Evolutionary conservation across 1,140 invertebrate species (phyloP).

Genomic region (Centruroides sculpturatus): DNA sequence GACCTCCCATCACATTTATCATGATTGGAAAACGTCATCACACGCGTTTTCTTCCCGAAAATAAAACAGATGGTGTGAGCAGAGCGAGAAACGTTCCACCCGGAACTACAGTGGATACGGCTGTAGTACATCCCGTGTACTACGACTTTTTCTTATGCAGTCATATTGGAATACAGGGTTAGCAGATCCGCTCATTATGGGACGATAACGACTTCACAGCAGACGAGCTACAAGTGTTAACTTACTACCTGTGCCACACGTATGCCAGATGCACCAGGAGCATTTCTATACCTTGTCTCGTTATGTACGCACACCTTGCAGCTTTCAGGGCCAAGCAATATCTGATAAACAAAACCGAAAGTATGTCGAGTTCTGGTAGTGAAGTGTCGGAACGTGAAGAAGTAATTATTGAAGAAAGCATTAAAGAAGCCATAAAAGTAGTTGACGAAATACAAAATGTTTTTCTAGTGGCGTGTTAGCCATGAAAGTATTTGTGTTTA

Average conservation of each 20-base stretch:
- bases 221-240: slow-evolving; percentile 16
- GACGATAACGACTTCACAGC: slow-evolving; percentile 14
- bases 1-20: slow-evolving; percentile 17
- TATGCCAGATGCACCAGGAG: slow-evolving; percentile 13
- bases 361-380: too few relatives aligned
- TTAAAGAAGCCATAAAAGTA: too few relatives aligned
- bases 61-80: slow-evolving; percentile 19
- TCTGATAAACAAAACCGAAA: neutral
- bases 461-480: too few relatives aligned
- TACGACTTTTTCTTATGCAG: slow-evolving; percentile 72
- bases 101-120: slow-evolving; percentile 65
- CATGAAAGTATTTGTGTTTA: too few relatives aligned
- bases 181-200: slow-evolving; percentile 11
- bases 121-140: slow-evolving; percentile 62
- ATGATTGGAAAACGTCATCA: slow-evolving; percentile 19
- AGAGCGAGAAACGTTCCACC: slow-evolving; percentile 51
- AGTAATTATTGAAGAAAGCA: too few relatives aligned
- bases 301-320: slow-evolving; percentile 23
- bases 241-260: slow-evolving; percentile 19
- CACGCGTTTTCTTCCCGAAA: slow-evolving; percentile 13
- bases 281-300: slow-evolving; percentile 21
- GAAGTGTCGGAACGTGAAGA: too few relatives aligned
- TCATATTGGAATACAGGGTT: slow-evolving; percentile 38
- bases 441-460: too few relatives aligned
- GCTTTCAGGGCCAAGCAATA: slow-evolving; percentile 14